phyloP scores from a whole-genome alignment of 2,797 vertebrate genomes.

The Urocyon cinereoargenteus region DNA sequence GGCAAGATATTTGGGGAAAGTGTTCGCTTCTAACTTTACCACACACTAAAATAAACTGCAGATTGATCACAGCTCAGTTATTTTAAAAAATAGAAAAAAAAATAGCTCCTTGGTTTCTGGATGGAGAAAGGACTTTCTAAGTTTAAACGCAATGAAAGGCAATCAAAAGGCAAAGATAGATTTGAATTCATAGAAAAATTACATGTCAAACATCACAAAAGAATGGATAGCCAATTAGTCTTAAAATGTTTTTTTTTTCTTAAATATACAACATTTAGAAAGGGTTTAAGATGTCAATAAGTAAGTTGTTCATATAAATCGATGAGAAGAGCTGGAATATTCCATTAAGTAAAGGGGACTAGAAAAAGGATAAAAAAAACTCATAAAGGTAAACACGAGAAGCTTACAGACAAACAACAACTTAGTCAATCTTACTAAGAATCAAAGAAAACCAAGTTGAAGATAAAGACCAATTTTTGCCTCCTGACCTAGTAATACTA shows the following conservation, averaged over 20 bases:
- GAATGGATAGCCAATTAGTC: not conserved
- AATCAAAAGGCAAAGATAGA: not conserved
- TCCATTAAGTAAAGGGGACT: not conserved
- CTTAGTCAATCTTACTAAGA: not conserved
- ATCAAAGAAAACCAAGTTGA: not conserved
- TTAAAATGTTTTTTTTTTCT: not conserved
- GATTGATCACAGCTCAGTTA: not conserved
- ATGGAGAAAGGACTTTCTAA: not conserved
- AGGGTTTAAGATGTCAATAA: not conserved
- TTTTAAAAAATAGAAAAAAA: not conserved
- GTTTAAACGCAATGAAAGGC: not conserved
- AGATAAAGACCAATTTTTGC: not conserved
- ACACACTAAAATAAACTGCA: not conserved
- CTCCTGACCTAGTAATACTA: not conserved
- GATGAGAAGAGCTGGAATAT: not conserved
- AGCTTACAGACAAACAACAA: not conserved
- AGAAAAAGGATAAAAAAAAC: not conserved
- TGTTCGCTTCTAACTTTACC: not conserved
- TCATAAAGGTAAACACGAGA: not conserved
- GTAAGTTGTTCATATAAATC: not conserved
- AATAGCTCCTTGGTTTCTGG: not conserved
- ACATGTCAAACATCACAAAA: not conserved
- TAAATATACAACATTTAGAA: not conserved
- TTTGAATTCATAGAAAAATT: not conserved
- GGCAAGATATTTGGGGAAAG: not conserved